Base-by-base conservation (phyloP, 92 coral and sea anemone species). In the Pocillopora meandrina region DNA sequence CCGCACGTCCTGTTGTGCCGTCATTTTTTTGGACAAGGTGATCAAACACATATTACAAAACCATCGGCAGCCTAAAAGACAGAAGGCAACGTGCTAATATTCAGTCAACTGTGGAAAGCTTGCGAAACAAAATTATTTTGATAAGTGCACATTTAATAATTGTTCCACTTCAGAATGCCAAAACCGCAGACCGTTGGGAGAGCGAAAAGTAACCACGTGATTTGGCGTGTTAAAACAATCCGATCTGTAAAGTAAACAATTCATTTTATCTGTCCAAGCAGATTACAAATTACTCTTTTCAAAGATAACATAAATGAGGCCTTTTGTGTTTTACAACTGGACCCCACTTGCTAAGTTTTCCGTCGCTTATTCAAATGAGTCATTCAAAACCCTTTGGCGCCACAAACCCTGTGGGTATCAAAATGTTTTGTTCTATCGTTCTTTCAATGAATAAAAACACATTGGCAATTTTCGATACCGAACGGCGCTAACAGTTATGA, bases 221-320 rank as follows among this genome's bases (percentile, higher is more conserved):
- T 18, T 77, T 36, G 71, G 33, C 74, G 70, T 57, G 35, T 72
- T 58, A 71, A 59, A 68, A 13, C 57, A 21, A 49, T n/a, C 71
- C 62, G n/a, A 81, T 71, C 67, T 35, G 31, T 26, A 58, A 81
- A 11, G 70, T 81, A 70, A 81, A 81, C 77, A 81, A 17, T 59
- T 71, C 34, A 15, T 58, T 60, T 59, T 34, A 71, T 71, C 77
- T 52, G 12, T 70, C 76, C 14, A 81, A n/a, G 20, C 58, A 31
- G 56, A 70, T 81, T 68, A 71, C 70, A 68, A 59, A 81, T 81
- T 35, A 36, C 59, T 42, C 61, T 19, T 36, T 58, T 81, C 77
- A 58, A 20, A 81, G 85, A 81, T 59, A 71, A 59, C 78, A 81
- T 71, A 60, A 81, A 58, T 68, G 71, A 71, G 62, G 57, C 77